Conservation (phyloP, 2,797 vertebrate species). For the Carcharodon carcharias region DNA sequence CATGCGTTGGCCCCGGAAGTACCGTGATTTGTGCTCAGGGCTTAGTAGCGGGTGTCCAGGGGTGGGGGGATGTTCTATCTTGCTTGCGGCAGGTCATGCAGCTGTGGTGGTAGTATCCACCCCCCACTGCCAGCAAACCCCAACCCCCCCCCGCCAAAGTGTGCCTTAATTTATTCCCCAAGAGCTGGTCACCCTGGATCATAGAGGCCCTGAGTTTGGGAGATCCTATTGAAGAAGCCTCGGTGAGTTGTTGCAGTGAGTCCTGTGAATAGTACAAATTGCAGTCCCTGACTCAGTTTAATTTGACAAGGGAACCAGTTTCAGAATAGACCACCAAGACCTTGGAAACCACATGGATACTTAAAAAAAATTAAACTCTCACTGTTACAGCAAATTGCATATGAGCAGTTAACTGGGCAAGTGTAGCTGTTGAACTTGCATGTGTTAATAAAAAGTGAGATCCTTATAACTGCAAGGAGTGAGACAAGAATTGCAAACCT, state of each 20-base stretch:
- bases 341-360: neutral
- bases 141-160: no score
- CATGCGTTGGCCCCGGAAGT: no score
- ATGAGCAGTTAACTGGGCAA: neutral
- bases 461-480: neutral
- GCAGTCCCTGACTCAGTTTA: neutral
- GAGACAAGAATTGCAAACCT: neutral
- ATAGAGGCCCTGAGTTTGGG: neutral
- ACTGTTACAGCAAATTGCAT: neutral
- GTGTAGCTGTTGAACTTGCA: neutral
- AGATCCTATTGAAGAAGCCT: neutral
- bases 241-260: neutral
- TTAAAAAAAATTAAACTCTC: neutral
- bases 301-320: neutral
- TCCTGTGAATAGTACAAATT: neutral
- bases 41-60: no score
- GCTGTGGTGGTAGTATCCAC: no score
- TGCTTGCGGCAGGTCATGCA: no score
- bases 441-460: neutral
- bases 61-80: no score
- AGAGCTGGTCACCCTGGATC: no score
- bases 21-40: no score
- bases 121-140: no score
- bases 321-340: neutral
- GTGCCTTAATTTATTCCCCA: no score